Evolutionary conservation across 2,797 vertebrate species (phyloP), one percentile per base, ranked within the genome.

Genomic region (Phoxinus dragarum): DNA sequence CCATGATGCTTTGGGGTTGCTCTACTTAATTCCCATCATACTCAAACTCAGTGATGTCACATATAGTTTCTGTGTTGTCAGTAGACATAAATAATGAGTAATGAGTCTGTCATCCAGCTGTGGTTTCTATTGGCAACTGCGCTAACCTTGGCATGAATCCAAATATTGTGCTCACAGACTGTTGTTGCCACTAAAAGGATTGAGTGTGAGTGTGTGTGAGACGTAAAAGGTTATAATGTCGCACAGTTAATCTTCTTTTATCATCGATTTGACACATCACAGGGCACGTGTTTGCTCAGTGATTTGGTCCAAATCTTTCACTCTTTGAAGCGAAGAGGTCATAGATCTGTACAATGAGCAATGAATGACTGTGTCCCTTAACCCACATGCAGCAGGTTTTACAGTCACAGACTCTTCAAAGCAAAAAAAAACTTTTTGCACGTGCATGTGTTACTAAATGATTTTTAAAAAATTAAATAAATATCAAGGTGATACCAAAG

Each of bases 281-380:
- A 81, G 67, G 31, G 11, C 44, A 49, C 36, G n/a, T 80, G 34
- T 69, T 81, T 69, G 34, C 47, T 71, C 8, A 81, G 27, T 71
- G 31, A 49, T 54, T 23, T 40, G 21, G 21, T 34, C 14, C 31
- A 66, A 56, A 81, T 81, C 66, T 38, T 52, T 68, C 31, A 80
- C 9, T 80, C 44, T 69, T 69, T 81, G 47, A 71, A 54, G 64
- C 0, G 8, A 19, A 34, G 19, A 19, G 34, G 49, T 56, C 67
- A 71, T 54, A 68, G 47, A 81, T 81, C 9, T 71, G 47, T 56
- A 56, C 36, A 71, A 71, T 54, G 38, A 54, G 34, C 14, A 27
- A 56, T 71, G 36, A 71, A 71, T 71, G 21, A 21, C 36, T 56
- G 34, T 52, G 12, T 40, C 66, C 36, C 23, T 38, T 52, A 7